A percentile compares a stretch with the other conserved stretches of the same genome.
phyloP scores from a whole-genome alignment of 1,140 invertebrate genomes.

The Lordiphosa mommai region DNA sequence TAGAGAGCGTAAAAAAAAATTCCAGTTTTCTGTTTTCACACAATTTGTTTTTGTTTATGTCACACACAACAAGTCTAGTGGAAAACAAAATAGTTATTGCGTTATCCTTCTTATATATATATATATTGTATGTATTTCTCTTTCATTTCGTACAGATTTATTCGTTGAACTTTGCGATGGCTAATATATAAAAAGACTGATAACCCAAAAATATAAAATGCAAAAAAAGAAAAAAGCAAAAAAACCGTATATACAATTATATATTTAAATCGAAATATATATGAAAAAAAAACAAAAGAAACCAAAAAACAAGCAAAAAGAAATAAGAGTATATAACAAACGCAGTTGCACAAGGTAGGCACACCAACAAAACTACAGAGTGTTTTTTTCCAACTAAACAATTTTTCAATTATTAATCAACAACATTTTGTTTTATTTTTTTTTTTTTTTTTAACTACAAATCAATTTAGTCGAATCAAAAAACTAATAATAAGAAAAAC shows the following conservation, averaged over 20 bases:
- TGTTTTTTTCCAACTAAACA: slow-evolving; percentile 66
- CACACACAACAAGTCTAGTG: slow-evolving; percentile 9
- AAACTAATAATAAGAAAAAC: slow-evolving; percentile 22
- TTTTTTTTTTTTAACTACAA: slow-evolving; percentile 20
- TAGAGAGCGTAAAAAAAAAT: slow-evolving; percentile 8
- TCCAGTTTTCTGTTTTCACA: too few relatives aligned
- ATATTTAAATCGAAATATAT: slow-evolving; percentile 63
- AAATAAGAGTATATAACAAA: slow-evolving; percentile 73
- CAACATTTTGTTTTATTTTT: slow-evolving; percentile 15
- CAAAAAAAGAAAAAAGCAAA: slow-evolving; percentile 50
- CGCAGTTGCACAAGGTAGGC: slow-evolving; percentile 79
- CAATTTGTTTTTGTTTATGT: too few relatives aligned
- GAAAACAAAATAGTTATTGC: slow-evolving; percentile 34
- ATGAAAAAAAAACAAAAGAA: slow-evolving; percentile 35
- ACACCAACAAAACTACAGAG: slow-evolving; percentile 75
- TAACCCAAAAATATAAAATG: slow-evolving; percentile 62
- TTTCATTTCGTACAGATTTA: slow-evolving; percentile 79
- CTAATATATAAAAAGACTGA: slow-evolving; percentile 80
- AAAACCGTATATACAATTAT: slow-evolving; percentile 50
- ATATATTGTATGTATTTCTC: slow-evolving; percentile 74
- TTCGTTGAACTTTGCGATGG: slow-evolving; percentile 80
- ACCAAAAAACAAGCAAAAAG: slow-evolving; percentile 43
- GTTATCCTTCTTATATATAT: slow-evolving; percentile 60
- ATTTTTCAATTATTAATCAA: slow-evolving; percentile 67
- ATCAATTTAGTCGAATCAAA: slow-evolving; percentile 18